phyloP scores from a whole-genome alignment of 2,888 invertebrate genomes.

The Cryptocheilus praepositus region DNA sequence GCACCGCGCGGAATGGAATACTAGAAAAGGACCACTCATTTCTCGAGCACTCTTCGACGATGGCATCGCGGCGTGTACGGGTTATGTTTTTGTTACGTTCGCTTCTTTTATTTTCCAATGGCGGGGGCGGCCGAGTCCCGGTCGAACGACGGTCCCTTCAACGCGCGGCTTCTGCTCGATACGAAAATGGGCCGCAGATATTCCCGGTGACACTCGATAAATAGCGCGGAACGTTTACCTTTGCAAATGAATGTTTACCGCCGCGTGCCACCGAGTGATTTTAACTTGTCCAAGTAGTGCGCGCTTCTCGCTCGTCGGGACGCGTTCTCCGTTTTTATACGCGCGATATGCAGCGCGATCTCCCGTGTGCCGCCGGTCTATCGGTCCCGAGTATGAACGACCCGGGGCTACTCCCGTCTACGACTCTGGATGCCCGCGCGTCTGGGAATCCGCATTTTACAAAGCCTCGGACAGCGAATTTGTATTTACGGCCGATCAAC shows the following conservation, averaged over 20 bases:
- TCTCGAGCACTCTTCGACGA: slow-evolving; percentile 54
- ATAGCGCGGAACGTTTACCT: slow-evolving; percentile 51
- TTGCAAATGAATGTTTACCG: slow-evolving; percentile 54
- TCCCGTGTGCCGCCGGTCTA: too few relatives aligned
- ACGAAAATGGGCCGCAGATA: slow-evolving; percentile 55
- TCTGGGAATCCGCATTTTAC: too few relatives aligned
- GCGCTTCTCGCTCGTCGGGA: background rate
- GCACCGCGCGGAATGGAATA: slow-evolving; percentile 42
- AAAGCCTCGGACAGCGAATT: too few relatives aligned
- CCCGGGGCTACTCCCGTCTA: too few relatives aligned
- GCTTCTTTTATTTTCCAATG: slow-evolving; percentile 42
- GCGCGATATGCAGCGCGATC: too few relatives aligned
- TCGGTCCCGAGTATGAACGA: too few relatives aligned
- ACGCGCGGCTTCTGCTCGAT: slow-evolving; percentile 37
- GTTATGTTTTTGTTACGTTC: slow-evolving; percentile 57
- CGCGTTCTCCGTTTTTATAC: background rate
- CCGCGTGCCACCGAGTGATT: slow-evolving; percentile 45
- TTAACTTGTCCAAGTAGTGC: slow-evolving; percentile 27
- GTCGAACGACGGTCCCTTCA: too few relatives aligned
- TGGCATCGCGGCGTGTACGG: slow-evolving; percentile 46
- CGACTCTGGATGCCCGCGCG: too few relatives aligned
- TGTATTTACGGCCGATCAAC: too few relatives aligned
- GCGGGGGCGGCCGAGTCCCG: too few relatives aligned
- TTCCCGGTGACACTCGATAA: slow-evolving; percentile 54
- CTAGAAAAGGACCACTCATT: slow-evolving; percentile 57